phyloP scores from a whole-genome alignment of 2,888 invertebrate genomes.

The Watsonalla binaria region DNA sequence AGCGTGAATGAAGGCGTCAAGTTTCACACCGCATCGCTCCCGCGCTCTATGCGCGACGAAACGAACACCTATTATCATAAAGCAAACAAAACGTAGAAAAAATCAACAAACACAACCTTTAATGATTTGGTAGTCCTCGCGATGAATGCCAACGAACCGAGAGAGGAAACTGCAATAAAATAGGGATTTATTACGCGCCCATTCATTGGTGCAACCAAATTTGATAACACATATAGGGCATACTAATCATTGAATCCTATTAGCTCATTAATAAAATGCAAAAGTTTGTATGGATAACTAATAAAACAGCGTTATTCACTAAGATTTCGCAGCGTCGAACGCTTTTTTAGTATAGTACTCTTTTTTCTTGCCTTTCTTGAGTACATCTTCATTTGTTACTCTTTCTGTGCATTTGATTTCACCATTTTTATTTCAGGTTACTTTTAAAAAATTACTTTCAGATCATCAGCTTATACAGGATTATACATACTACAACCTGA shows the following conservation, averaged over 20 bases:
- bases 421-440: too few relatives aligned
- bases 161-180: slow-evolving; percentile 71
- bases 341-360: too few relatives aligned
- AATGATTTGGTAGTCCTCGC: slow-evolving; percentile 71
- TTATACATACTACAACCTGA: too few relatives aligned
- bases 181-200: slow-evolving; percentile 60
- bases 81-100: slow-evolving; percentile 70
- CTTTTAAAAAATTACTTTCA: too few relatives aligned
- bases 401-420: too few relatives aligned
- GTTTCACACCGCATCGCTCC: slow-evolving; percentile 73
- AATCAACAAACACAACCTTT: slow-evolving; percentile 71
- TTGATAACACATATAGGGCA: slow-evolving; percentile 34
- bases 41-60: slow-evolving; percentile 55
- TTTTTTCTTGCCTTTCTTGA: too few relatives aligned
- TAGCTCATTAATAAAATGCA: neutral
- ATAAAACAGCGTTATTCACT: too few relatives aligned
- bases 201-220: slow-evolving; percentile 44
- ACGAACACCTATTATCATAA: slow-evolving; percentile 77
- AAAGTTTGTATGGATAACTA: too few relatives aligned
- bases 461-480: too few relatives aligned
- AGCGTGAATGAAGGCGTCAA: slow-evolving; percentile 73
- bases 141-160: slow-evolving; percentile 68
- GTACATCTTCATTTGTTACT: too few relatives aligned
- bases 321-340: too few relatives aligned
- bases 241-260: slow-evolving; percentile 41